Percentiles rank a stretch among this genome's conserved stretches.
phyloP scores from a whole-genome alignment of 1,140 invertebrate species.

The Halesus radiatus region DNA sequence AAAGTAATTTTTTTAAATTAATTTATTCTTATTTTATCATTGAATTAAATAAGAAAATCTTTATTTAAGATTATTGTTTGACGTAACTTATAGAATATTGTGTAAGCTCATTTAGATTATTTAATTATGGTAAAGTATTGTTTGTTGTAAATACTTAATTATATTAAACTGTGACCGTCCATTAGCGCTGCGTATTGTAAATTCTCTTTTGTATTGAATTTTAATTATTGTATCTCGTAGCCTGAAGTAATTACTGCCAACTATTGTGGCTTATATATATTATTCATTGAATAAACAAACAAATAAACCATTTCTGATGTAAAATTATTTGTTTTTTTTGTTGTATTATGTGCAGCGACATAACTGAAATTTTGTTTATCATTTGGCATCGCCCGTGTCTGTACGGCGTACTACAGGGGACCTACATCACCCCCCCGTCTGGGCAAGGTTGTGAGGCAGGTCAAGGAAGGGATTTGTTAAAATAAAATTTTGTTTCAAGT shows the following conservation, averaged over 20 bases:
- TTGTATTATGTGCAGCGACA: neutral
- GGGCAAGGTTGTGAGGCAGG: neutral
- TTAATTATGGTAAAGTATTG: neutral
- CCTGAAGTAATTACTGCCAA: constrained; percentile 9
- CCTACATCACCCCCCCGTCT: no score
- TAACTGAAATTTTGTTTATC: no score
- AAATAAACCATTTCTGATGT: constrained; percentile 2
- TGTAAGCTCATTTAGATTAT: no score
- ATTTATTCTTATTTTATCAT: no score
- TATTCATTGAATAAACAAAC: neutral
- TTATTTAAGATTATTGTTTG: no score
- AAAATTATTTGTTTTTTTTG: neutral
- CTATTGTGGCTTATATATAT: constrained; percentile 36
- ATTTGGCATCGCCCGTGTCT: no score
- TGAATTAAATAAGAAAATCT: no score
- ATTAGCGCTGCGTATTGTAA: constrained; percentile 41
- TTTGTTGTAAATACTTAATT: constrained; percentile 32
- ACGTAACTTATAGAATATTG: no score
- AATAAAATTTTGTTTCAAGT: no score
- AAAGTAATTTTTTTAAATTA: no score
- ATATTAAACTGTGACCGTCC: constrained; percentile 42
- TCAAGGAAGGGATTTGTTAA: no score
- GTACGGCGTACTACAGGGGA: no score
- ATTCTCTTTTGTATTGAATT: constrained; percentile 36
- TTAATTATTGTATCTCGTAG: constrained; percentile 6